Evolutionary conservation across 2,888 invertebrate genomes (phyloP).

Genomic region (Strigamia maritima): DNA sequence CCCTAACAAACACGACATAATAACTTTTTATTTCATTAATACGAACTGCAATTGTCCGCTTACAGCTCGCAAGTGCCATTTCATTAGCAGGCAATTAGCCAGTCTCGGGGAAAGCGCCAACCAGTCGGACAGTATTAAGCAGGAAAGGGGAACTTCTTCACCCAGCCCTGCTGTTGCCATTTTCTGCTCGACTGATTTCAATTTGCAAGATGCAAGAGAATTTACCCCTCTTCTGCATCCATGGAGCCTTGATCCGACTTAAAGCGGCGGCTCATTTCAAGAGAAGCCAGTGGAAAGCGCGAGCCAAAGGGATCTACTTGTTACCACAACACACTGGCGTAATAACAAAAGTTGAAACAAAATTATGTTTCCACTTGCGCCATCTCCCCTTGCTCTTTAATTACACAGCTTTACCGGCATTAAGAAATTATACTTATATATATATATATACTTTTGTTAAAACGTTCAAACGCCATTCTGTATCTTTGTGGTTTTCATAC

Average conservation of each 20-base stretch:
- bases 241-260: constrained; percentile 23
- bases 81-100: constrained; percentile 23
- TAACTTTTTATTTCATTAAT: constrained; percentile 7
- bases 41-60: neutral
- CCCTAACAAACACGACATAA: neutral
- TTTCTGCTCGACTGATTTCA: neutral
- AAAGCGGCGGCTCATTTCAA: constrained; percentile 20
- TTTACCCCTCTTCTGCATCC: constrained; percentile 19
- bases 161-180: constrained; percentile 19
- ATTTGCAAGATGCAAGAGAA: constrained; percentile 23
- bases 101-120: neutral
- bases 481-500: neutral
- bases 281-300: constrained; percentile 16
- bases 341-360: neutral
- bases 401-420: neutral
- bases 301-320: neutral
- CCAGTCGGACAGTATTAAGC: constrained; percentile 15
- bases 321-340: neutral
- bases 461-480: neutral
- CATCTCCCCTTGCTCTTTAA: neutral
- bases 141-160: constrained; percentile 11
- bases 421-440: neutral
- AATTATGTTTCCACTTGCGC: neutral
- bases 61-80: neutral
- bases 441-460: neutral